phyloP scores from a whole-genome alignment of 2,113 vertebrate genomes.

The Xenotilapia flavipinnis region DNA sequence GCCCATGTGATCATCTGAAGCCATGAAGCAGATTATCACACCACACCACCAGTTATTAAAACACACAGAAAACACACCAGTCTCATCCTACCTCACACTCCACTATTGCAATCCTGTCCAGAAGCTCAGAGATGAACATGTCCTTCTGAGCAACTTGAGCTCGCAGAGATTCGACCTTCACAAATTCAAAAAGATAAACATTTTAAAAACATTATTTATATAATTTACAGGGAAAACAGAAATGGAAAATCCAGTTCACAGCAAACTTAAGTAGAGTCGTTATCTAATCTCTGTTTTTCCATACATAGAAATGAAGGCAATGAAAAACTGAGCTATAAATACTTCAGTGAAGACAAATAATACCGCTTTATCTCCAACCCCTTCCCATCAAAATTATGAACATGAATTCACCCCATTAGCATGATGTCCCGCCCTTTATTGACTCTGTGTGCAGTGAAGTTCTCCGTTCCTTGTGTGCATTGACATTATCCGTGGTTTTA shows the following conservation, averaged over 20 bases:
- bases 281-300: not conserved
- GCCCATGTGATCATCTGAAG: not conserved
- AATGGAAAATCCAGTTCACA: not conserved
- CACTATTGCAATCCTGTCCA: slow-evolving; percentile 93
- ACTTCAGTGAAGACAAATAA: not conserved
- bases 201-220: not conserved
- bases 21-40: slow-evolving; percentile 15
- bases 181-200: not conserved
- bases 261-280: not conserved
- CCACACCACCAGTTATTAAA: not conserved
- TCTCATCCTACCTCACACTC: slow-evolving; percentile 89
- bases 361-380: not conserved
- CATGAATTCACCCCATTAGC: not conserved
- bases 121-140: slow-evolving; percentile 88
- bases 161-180: slow-evolving; percentile 83
- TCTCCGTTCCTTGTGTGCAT: not conserved
- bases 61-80: not conserved
- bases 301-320: not conserved
- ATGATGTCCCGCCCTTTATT: not conserved
- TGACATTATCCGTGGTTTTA: not conserved
- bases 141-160: slow-evolving; percentile 91
- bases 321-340: not conserved
- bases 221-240: not conserved
- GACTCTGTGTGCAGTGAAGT: not conserved
- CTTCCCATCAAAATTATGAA: not conserved